These are phyloP conservation scores for Rhyacichthys aspro DNA, from an alignment of 2,797 vertebrate species.

Conservation along the genomic window DNA sequence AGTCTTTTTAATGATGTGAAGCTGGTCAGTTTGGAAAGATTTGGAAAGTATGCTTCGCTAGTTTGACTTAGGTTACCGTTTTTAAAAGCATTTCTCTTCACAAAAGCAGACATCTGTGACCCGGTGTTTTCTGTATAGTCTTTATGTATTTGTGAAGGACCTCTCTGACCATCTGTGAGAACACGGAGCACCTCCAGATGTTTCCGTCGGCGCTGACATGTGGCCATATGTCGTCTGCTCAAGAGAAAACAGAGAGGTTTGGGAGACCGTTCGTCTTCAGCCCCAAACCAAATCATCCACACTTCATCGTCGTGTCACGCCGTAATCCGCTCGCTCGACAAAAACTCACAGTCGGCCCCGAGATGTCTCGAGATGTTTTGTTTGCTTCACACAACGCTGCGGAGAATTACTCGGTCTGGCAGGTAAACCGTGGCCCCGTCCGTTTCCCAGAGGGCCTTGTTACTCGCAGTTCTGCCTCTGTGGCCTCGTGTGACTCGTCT, in stretches of 20 bases:
- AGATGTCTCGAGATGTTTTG: constrained; percentile 34
- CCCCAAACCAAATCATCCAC: no score
- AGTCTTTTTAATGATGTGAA: neutral
- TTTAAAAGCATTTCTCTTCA: no score
- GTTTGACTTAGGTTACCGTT: neutral
- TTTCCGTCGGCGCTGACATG: constrained; percentile 56
- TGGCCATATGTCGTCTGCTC: no score
- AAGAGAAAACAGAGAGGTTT: no score
- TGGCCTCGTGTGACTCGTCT: constrained; percentile 62
- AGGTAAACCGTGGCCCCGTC: constrained; percentile 48
- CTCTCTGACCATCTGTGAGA: constrained; percentile 28
- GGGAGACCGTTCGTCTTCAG: no score
- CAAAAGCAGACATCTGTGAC: no score
- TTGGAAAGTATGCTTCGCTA: neutral
- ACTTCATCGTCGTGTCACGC: constrained; percentile 65
- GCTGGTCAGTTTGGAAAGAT: neutral
- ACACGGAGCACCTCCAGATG: constrained; percentile 58
- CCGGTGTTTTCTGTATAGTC: no score
- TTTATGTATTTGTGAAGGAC: constrained; percentile 16
- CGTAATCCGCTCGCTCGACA: constrained; percentile 59
- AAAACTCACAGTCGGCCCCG: constrained; percentile 25
- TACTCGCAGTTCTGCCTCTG: constrained; percentile 47
- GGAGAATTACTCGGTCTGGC: constrained; percentile 65
- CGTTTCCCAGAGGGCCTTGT: constrained; percentile 67
- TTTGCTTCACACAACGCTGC: constrained; percentile 26